phyloP scores from a whole-genome alignment of 2,113 vertebrate genomes.

The Pontoporia blainvillei region DNA sequence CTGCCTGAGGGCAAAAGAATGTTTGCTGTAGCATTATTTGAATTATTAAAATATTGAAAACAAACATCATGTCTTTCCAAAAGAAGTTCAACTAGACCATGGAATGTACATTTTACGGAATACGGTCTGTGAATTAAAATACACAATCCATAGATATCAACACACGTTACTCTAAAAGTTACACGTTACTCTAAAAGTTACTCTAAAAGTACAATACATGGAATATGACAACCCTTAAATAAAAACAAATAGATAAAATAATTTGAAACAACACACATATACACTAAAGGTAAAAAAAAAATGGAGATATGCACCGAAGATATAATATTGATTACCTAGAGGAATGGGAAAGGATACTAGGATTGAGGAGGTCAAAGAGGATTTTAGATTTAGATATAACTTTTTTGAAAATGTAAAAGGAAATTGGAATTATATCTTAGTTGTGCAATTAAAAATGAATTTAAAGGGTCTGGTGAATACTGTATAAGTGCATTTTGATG shows the following conservation, averaged over 20 bases:
- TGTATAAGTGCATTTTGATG: not conserved
- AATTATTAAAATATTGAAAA: slow-evolving; percentile 35
- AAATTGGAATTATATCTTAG: not conserved
- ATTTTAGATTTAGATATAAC: not conserved
- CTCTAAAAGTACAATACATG: not conserved
- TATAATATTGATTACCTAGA: not conserved
- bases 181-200: not conserved
- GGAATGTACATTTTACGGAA: not conserved
- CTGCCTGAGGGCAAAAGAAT: not conserved
- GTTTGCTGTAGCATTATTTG: not conserved
- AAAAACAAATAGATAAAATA: not conserved
- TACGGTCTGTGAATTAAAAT: slow-evolving; percentile 23
- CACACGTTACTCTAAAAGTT: not conserved
- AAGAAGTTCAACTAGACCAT: slow-evolving; percentile 12
- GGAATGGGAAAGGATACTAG: not conserved
- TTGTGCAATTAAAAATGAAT: not conserved
- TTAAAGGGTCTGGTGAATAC: not conserved
- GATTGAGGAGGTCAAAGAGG: not conserved
- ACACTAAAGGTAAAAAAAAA: not conserved
- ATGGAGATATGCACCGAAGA: not conserved
- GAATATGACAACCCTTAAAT: not conserved
- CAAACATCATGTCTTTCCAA: not conserved
- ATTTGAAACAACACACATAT: not conserved
- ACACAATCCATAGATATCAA: not conserved
- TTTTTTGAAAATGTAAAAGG: not conserved